Percentiles rank a stretch among this genome's conserved stretches.
Evolutionary conservation across 2,113 vertebrate species (phyloP).

Genomic region (Alouatta palliata): DNA sequence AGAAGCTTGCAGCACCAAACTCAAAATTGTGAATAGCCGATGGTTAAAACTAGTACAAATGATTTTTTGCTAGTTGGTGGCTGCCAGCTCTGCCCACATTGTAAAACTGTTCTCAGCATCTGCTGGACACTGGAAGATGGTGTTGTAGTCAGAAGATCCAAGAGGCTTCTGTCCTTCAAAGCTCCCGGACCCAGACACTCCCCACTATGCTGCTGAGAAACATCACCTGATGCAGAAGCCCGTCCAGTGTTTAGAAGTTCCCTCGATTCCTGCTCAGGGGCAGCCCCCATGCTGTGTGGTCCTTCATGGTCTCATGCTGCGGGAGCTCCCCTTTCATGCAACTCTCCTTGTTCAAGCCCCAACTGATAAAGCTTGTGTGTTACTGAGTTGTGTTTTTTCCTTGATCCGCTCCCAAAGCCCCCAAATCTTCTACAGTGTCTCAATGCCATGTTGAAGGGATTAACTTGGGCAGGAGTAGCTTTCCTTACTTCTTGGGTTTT

Average conservation of each 20-base stretch:
- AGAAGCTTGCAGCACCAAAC: background rate
- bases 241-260: background rate
- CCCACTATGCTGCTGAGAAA: fast-evolving
- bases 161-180: background rate
- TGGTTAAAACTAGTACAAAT: background rate
- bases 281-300: fast-evolving
- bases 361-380: background rate
- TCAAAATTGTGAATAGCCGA: background rate
- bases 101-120: background rate
- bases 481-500: background rate
- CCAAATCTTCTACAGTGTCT: fast-evolving
- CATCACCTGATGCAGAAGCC: background rate
- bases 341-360: background rate
- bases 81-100: background rate
- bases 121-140: too few species aligned
- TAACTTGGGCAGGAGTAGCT: background rate
- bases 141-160: background rate
- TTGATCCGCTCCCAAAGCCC: background rate
- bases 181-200: background rate
- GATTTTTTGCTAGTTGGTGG: background rate
- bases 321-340: background rate
- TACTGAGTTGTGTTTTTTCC: background rate
- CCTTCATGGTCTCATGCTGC: fast-evolving
- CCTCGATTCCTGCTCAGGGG: fast-evolving
- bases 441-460: background rate